Base-by-base conservation (phyloP, 2,797 vertebrate genomes). In the Sebastes itinus region DNA sequence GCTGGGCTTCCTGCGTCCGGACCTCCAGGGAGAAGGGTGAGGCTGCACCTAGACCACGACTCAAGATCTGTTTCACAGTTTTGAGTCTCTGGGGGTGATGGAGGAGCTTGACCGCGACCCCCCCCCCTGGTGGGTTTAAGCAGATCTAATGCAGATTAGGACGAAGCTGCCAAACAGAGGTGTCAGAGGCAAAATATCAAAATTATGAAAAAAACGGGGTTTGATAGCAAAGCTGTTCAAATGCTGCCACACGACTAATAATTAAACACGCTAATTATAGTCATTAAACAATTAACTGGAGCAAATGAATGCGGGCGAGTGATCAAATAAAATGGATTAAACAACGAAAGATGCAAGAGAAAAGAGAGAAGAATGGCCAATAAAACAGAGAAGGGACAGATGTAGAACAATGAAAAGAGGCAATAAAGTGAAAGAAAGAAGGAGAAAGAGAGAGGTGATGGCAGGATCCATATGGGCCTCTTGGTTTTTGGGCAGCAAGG, bases 391-490 rank as follows among this genome's bases (percentile, higher is more conserved):
- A 54, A 25, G 18, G 12, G 25, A 60, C 61, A 66, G 12, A 77
- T 76, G 73, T 46, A 52, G 38, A 77, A 72, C 42, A 81, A 82
- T 65, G 78, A 73, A 72, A 77, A 75, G 56, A 78, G 66, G 30
- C 63, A 75, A 62, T 63, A 89, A 84, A 72, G 38, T 18, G 12
- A 89, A 81, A 68, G 38, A n/a, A 18, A 70, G 56, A 46, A 70
- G 28, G 23, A 75, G 59, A 72, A 27, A 38, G 49, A 71, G 42
- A 54, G 61, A 86, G 54, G 77, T 75, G 89, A 88, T 90, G 88
- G 88, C 83, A 87, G 82, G 66, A 77, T 83, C 77, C 73, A 60
- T 86, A 78, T 86, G 89, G 93, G 91, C 89, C 93, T 87, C 88
- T 78, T 81, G 76, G 78, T 88, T 88, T 88, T 85, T 85, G 85